Conservation (phyloP, 2,113 vertebrate species). For the Buteo buteo region DNA sequence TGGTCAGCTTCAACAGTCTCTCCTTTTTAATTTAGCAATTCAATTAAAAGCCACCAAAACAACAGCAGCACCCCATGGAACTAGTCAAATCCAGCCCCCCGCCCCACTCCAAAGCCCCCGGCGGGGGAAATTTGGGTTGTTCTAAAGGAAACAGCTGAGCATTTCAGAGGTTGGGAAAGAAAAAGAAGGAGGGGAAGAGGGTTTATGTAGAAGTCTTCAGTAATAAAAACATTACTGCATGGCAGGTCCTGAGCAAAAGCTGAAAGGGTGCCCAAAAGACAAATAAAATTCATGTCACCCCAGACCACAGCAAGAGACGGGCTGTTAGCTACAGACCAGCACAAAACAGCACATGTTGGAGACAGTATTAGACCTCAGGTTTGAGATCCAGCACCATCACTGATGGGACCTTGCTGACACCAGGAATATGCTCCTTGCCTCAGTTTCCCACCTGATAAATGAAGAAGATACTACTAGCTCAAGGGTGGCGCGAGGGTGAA, state of each 20-base stretch:
- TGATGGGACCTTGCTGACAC: accelerated
- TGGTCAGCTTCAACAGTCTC: not conserved
- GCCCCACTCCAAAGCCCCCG: not conserved
- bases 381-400: not conserved
- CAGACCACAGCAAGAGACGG: not conserved
- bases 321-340: not conserved
- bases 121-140: not conserved
- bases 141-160: not conserved
- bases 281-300: not conserved
- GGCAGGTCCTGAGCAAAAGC: not conserved
- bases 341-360: not conserved
- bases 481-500: accelerated
- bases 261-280: not conserved
- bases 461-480: accelerated
- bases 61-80: not conserved
- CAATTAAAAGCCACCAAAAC: not conserved
- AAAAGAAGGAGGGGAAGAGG: not conserved
- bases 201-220: not conserved
- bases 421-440: not conserved
- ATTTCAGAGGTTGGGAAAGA: not conserved
- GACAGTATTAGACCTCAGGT: not conserved
- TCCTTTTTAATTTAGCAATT: not conserved
- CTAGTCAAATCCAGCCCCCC: not conserved
- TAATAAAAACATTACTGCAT: not conserved
- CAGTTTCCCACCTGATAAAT: not conserved